Evolutionary conservation across 2,888 invertebrate genomes (phyloP).

Genomic region (Glaucopsyche alexis): DNA sequence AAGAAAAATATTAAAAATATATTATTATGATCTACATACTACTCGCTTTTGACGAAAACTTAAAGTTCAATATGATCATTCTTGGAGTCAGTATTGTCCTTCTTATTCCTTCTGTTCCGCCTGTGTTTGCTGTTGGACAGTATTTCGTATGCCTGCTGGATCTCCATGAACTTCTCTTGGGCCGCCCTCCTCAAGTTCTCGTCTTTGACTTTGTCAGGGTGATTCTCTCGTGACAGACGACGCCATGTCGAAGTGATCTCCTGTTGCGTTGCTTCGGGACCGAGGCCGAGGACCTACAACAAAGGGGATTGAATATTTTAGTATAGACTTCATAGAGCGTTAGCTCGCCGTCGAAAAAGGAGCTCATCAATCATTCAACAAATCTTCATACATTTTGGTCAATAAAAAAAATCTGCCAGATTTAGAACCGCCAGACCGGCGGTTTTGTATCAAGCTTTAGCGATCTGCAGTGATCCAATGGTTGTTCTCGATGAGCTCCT

Average conservation of each 20-base stretch:
- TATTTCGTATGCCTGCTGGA: constrained; percentile 95
- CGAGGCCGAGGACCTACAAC: constrained; percentile 84
- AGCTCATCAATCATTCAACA: no score
- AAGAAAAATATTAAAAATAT: neutral
- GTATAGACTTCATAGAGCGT: constrained; percentile 25
- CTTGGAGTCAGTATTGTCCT: constrained; percentile 75
- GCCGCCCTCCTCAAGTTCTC: constrained; percentile 83
- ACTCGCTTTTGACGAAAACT: neutral
- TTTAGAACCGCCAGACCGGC: no score
- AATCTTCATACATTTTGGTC: no score
- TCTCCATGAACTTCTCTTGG: constrained; percentile 94
- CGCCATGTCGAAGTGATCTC: constrained; percentile 92
- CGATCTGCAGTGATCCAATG: no score
- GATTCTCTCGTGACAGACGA: constrained; percentile 89
- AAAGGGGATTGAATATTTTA: constrained; percentile 33
- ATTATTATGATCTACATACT: no score
- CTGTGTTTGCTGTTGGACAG: constrained; percentile 90
- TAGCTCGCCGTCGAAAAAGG: no score
- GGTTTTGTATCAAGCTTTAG: no score
- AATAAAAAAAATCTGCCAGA: no score
- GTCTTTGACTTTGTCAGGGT: constrained; percentile 95
- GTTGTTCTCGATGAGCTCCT: no score
- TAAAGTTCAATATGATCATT: constrained; percentile 38
- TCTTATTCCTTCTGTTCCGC: constrained; percentile 86
- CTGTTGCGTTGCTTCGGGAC: constrained; percentile 89